A percentile compares a stretch with the other conserved stretches of the same genome.
These are phyloP conservation scores for Molossus molossus DNA, from an alignment of 2,797 vertebrate genomes.

Conservation along the genomic window DNA sequence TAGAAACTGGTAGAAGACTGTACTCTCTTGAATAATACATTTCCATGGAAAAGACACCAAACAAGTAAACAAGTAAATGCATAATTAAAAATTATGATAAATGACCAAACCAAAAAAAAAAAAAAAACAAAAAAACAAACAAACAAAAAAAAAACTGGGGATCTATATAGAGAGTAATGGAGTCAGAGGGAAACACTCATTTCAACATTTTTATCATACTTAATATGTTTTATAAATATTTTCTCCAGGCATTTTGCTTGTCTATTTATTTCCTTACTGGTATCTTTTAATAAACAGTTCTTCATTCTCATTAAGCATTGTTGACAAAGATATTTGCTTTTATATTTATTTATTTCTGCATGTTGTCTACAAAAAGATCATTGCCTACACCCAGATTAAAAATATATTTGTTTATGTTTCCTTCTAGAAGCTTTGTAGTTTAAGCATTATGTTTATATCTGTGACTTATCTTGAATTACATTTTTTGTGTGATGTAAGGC, in stretches of 20 bases:
- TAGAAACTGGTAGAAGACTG: neutral
- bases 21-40: neutral
- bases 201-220: neutral
- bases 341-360: neutral
- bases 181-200: neutral
- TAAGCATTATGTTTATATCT: slow-evolving; percentile 19
- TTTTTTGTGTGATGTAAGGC: neutral
- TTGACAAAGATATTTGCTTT: neutral
- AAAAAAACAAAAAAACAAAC: neutral
- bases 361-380: neutral
- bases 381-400: neutral
- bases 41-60: neutral
- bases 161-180: neutral
- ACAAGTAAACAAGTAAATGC: neutral
- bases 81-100: slow-evolving; percentile 5
- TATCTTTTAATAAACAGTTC: slow-evolving; percentile 22
- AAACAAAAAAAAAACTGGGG: neutral
- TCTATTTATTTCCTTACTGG: neutral
- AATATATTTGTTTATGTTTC: slow-evolving; percentile 7
- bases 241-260: neutral
- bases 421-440: neutral
- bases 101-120: neutral
- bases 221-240: slow-evolving; percentile 38
- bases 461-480: neutral
- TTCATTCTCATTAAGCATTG: slow-evolving; percentile 23